A percentile compares a stretch with the other conserved stretches of the same genome.
Evolutionary conservation across 1,140 invertebrate genomes (phyloP).

Genomic region (Oryctes rhinoceros): DNA sequence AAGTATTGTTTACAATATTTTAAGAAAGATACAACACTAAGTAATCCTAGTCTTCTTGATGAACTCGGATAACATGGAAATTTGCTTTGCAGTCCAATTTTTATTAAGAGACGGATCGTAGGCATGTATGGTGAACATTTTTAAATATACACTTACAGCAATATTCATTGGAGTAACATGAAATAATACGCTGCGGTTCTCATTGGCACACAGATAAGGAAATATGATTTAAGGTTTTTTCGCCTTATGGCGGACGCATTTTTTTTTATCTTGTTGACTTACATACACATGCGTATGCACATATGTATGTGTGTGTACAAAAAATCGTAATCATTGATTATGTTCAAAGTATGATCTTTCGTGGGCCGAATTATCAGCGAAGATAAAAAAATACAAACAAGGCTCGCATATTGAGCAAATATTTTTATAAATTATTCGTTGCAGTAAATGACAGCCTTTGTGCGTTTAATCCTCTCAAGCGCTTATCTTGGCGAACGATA

Average conservation of each 20-base stretch:
- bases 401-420: constrained; percentile 13
- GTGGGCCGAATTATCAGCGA: constrained; percentile 8
- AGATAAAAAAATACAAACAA: constrained; percentile 16
- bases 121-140: too few species aligned
- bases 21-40: too few species aligned
- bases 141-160: not conserved
- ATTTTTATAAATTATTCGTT: constrained; percentile 16
- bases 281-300: constrained; percentile 3
- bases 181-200: not conserved
- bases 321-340: constrained; percentile 15
- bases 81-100: too few species aligned
- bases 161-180: not conserved
- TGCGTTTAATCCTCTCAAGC: not conserved
- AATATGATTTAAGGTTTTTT: constrained; percentile 16
- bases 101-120: too few species aligned
- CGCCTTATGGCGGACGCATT: constrained; percentile 6
- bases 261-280: constrained; percentile 15
- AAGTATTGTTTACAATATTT: too few species aligned
- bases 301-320: constrained; percentile 7
- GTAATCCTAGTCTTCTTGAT: too few species aligned
- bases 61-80: too few species aligned
- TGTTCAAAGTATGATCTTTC: constrained; percentile 14
- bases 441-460: constrained; percentile 13
- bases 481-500: not conserved
- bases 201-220: constrained; percentile 9